A percentile compares a stretch with the other conserved stretches of the same genome.
Evolutionary conservation across 2,797 vertebrate species (phyloP).

Genomic region (Acipenser oxyrinchus): DNA sequence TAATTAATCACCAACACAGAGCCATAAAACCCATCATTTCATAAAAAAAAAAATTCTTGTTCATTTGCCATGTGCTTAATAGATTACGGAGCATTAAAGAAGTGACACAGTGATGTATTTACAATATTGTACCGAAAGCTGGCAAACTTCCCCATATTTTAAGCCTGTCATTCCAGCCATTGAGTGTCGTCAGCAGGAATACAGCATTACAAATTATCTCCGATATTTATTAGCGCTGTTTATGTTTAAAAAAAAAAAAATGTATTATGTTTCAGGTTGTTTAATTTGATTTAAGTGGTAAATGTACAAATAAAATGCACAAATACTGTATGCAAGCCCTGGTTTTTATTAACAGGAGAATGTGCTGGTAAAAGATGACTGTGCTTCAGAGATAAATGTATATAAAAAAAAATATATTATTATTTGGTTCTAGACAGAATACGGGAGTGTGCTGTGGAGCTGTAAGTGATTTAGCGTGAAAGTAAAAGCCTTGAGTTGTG

Average conservation of each 20-base stretch:
- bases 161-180: constrained; percentile 37
- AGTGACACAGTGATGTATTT: constrained; percentile 72
- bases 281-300: constrained; percentile 4
- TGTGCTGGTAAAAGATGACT: constrained; percentile 58
- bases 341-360: constrained; percentile 49
- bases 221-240: constrained; percentile 45
- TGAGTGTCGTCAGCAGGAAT: constrained; percentile 27
- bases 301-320: constrained; percentile 43
- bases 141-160: constrained; percentile 37
- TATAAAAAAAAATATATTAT: constrained; percentile 41
- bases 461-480: not conserved
- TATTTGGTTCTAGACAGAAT: constrained; percentile 42
- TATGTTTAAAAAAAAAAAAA: constrained; percentile 44
- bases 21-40: constrained; percentile 75
- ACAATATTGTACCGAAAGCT: constrained; percentile 55
- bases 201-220: constrained; percentile 40
- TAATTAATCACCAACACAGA: constrained; percentile 85
- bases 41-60: constrained; percentile 62
- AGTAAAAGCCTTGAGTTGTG: too few species aligned
- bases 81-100: constrained; percentile 78
- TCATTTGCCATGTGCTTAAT: constrained; percentile 78
- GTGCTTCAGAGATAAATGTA: constrained; percentile 66
- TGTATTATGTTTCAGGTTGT: constrained; percentile 39
- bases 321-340: constrained; percentile 31
- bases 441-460: constrained; percentile 30